These are phyloP conservation scores for Dendrocincla fuliginosa DNA, from an alignment of 2,797 vertebrate species.

Conservation along the genomic window DNA sequence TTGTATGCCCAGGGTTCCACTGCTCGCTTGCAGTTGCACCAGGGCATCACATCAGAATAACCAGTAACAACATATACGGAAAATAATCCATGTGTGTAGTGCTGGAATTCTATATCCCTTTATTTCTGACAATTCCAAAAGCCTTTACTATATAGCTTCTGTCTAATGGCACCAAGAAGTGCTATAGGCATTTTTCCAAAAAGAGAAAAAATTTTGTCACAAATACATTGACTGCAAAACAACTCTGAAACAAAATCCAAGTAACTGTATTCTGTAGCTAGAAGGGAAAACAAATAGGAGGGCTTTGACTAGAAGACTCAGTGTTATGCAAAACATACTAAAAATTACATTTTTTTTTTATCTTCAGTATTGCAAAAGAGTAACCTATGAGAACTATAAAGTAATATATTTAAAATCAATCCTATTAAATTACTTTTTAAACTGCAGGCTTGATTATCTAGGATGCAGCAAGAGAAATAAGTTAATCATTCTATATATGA, in stretches of 20 bases:
- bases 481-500: neutral
- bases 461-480: neutral
- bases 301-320: neutral
- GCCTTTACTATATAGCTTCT: neutral
- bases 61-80: neutral
- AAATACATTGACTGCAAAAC: neutral
- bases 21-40: neutral
- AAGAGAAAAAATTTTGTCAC: neutral
- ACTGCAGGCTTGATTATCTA: neutral
- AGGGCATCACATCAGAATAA: neutral
- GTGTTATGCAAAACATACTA: neutral
- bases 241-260: neutral
- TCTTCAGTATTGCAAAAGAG: neutral
- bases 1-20: neutral
- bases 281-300: neutral
- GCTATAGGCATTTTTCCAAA: neutral
- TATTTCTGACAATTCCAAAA: neutral
- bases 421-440: neutral
- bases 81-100: neutral
- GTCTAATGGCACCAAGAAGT: neutral
- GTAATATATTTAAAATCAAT: neutral
- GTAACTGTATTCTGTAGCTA: neutral
- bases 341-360: neutral
- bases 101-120: neutral
- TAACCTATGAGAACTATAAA: neutral